Evolutionary conservation across 2,888 invertebrate genomes (phyloP), one percentile per base, ranked within the genome.

Genomic region (Drosophila birchii): DNA sequence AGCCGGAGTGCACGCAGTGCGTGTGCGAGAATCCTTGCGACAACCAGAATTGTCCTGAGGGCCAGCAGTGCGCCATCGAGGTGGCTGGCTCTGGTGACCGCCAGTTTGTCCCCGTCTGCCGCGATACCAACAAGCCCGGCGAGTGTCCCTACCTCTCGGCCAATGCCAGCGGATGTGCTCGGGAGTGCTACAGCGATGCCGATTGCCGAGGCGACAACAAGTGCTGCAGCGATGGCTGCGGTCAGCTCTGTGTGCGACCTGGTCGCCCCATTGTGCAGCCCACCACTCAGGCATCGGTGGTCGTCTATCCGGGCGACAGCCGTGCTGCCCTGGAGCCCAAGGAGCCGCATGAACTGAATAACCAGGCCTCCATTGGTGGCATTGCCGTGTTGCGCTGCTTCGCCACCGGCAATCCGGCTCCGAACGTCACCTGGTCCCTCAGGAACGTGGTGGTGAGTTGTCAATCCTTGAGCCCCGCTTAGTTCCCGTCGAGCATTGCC

Each of bases 151-250:
- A 84, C 49, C 91, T 92, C 12, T 88, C 89, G 8, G 90, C 91
- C n/a, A 91, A 92, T 59, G 91, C 93, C 56, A 93, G 94, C 16
- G 86, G 92, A 51, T 97, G 98, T 90, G 94, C 94, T 11, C 93
- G 93, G 38, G 95, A 96, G 91, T 98, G 98, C 88, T 93, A 93
- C 71, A 95, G 95, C 60, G 98, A 98, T 91, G 96, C 96, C 0
- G 96, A 97, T 90, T 98, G 98, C 90, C 92, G 94, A 16, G 95
- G 95, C 38, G 94, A 95, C 29, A 94, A 95, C 90, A 98, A 98
- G 92, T 98, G 98, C 91, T 98, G 98, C 91, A 92, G 93, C 75
- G 95, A 95, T 83, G 96, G 96, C 57, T 98, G 98, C 91, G 95
- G 96, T 45, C 93, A 94, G 32, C 93, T 95, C 32, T 98, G 98